Conservation (phyloP, 2,113 vertebrate genomes). For the Mobula birostris region DNA sequence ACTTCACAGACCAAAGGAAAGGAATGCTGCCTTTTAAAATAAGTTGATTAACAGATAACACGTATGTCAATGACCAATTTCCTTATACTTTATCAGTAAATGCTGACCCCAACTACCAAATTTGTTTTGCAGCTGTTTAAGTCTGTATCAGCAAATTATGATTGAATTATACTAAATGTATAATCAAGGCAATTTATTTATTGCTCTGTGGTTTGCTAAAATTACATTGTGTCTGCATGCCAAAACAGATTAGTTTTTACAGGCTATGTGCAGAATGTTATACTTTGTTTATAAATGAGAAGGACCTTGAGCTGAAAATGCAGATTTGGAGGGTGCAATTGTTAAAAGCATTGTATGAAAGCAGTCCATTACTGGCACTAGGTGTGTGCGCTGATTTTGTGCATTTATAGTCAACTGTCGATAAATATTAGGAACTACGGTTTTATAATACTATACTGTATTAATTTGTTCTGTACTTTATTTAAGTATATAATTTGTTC, state of each 20-base stretch:
- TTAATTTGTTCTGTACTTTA: too few relatives aligned
- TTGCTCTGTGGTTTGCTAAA: neutral
- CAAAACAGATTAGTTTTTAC: neutral
- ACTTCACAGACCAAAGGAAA: conserved; percentile 24
- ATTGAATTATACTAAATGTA: neutral
- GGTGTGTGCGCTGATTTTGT: too few relatives aligned
- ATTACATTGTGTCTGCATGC: neutral
- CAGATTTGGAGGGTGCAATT: too few relatives aligned
- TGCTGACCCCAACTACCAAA: neutral
- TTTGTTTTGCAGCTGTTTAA: neutral
- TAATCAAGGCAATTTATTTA: neutral
- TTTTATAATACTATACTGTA: too few relatives aligned
- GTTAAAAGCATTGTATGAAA: too few relatives aligned
- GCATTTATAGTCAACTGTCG: too few relatives aligned
- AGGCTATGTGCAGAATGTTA: neutral
- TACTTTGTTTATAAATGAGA: neutral
- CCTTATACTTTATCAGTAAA: neutral
- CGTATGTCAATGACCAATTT: conserved; percentile 19
- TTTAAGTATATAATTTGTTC: too few relatives aligned
- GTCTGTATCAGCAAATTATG: neutral
- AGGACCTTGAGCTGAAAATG: neutral
- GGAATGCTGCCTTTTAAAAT: neutral
- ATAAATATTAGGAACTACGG: too few relatives aligned
- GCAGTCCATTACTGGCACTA: too few relatives aligned
- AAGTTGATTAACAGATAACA: neutral